These are phyloP conservation scores for Leucoraja erinaceus DNA, from an alignment of 2,113 vertebrate genomes.

Conservation along the genomic window DNA sequence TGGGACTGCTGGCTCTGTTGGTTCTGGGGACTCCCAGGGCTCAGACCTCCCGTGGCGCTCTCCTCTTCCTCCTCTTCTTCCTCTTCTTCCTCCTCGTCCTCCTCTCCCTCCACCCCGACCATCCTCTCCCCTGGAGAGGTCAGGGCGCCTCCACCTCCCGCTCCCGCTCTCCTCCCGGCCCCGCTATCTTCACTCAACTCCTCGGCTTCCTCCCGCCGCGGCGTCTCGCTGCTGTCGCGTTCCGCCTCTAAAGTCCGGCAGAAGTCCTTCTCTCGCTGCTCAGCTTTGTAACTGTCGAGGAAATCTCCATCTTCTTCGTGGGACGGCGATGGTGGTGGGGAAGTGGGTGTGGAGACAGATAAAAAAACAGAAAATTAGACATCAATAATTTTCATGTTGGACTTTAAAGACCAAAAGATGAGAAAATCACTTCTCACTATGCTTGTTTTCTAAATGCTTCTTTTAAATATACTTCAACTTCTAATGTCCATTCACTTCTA, in stretches of 20 bases:
- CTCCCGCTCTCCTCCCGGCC: slow-evolving; percentile 47
- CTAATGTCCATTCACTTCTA: not conserved
- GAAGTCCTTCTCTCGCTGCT: slow-evolving; percentile 60
- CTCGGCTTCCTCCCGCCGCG: slow-evolving; percentile 48
- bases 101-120: slow-evolving; percentile 53
- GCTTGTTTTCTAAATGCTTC: too few relatives aligned
- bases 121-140: slow-evolving; percentile 48
- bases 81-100: slow-evolving; percentile 51
- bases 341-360: not conserved
- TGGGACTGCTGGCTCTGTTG: slow-evolving; percentile 41
- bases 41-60: slow-evolving; percentile 12
- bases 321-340: too few relatives aligned
- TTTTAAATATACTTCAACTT: not conserved
- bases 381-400: not conserved
- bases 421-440: not conserved
- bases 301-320: slow-evolving; percentile 61
- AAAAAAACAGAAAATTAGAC: not conserved
- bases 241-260: slow-evolving; percentile 62
- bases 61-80: slow-evolving; percentile 50
- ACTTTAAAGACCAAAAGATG: not conserved
- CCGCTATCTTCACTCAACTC: slow-evolving; percentile 72
- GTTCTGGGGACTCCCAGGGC: slow-evolving; percentile 15
- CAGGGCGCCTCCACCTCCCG: slow-evolving; percentile 33
- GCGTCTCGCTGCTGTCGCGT: slow-evolving; percentile 24
- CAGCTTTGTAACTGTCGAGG: slow-evolving; percentile 52